Evolutionary conservation across 2,797 vertebrate species (phyloP), one percentile per base, ranked within the genome.

Genomic region (Pseudochirops corinnae): DNA sequence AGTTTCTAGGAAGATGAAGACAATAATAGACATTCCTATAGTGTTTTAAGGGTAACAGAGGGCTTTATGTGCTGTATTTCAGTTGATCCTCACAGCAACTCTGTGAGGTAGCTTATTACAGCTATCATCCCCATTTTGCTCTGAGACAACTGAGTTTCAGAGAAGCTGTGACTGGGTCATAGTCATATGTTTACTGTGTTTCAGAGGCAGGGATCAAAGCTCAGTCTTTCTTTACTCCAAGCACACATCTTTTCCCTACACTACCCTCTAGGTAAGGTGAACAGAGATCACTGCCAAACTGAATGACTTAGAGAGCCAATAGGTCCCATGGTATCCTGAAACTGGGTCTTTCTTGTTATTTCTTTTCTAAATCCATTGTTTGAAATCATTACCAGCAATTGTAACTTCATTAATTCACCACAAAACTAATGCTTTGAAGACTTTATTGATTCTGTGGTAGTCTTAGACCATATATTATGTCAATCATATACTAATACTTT

Each of bases 301-400:
- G n/a, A 74, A 24, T 87, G 9, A 87, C 39, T 87, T 26, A 87
- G 26, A 26, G 67, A 74, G 21, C 46, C 39, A 87, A 26, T 87
- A 67, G 24, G 5, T n/a, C 62, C 5, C n/a, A n/a, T 74, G 24
- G 50, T 50, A 50, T 46, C 46, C 39, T 87, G 26, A 87, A 87
- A 11, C 74, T 50, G 39, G 21, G 18, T 24, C 24, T 39, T 39
- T 82, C 24, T 39, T 39, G n/a, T 87, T 87, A 9, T 50, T 60
- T 33, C 31, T 50, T 46, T 91, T 95, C 91, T 94, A 96, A 95
- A 96, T 95, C 50, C 26, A 18, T 55, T 46, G 55, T 90, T 96
- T 97, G 60, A 87, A 97, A 97, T 67, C 93, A 97, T 96, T 97
- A 91, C 24, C 55, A 93, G 95, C 94, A 90, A 95, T 94, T 96